Evolutionary conservation across 2,113 vertebrate species (phyloP), one percentile per base, ranked within the genome.

Genomic region (Perognathus longimembris): DNA sequence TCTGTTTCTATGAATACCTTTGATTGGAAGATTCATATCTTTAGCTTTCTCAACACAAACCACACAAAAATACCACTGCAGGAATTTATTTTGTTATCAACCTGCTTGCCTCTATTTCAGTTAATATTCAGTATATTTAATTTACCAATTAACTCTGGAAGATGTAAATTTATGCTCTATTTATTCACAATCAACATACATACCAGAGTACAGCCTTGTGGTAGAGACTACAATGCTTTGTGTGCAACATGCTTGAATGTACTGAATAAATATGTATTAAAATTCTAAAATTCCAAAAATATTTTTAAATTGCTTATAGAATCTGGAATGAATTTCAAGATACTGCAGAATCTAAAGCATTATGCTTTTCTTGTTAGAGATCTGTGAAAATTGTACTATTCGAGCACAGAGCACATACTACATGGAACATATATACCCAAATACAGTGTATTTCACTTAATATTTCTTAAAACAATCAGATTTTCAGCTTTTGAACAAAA

Each of bases 41-140:
- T 82, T 92, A n/a, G 87, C 36, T 75, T 84, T 79, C 73, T 86
- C 2, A 76, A 88, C 70, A 69, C 17, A 59, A 94, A 74, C 30
- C 40, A n/a, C 12, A 22, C n/a, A 89, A n/a, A 61, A 70, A 85
- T 71, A 69, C 11, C 63, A 61, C 9, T 71, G 3, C 10, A 5
- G 5, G 32, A 24, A 15, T 21, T 81, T 61, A n/a, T 34, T 75
- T 1, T 67, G 2, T 69, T 82, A 34, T 32, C 38, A 67, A 21
- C 22, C 76, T 91, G 6, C 36, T 30, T 66, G 5, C 4, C n/a
- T 59, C 15, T 15, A 5, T 20, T 7, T 74, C 20, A 24, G 63
- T 69, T 14, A 36, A 70, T 63, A 9, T 86, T 42, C 76, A 79
- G 82, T 79, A 12, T 45, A 42, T 54, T 75, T 89, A 38, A 6